Evolutionary conservation across 2,888 invertebrate genomes (phyloP).

Genomic region (Pristionchus entomophagus): DNA sequence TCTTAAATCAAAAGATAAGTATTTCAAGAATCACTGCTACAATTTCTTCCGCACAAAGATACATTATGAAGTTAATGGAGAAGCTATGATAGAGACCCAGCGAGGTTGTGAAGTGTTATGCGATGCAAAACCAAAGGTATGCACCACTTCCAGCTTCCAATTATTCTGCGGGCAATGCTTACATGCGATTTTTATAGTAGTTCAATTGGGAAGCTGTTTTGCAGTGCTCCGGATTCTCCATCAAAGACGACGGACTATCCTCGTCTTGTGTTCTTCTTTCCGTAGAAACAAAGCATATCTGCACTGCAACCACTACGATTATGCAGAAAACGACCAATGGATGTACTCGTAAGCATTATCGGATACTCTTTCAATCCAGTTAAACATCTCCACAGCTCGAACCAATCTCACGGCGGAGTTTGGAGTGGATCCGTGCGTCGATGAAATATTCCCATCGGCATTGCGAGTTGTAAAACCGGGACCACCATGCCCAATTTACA

Average conservation of each 20-base stretch:
- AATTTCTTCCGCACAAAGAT: background rate
- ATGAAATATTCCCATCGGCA: background rate
- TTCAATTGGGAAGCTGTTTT: no score
- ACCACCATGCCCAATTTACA: no score
- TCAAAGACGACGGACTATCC: background rate
- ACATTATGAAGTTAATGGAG: background rate
- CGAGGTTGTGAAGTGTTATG: background rate
- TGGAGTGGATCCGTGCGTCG: background rate
- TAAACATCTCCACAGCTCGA: no score
- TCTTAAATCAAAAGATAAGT: no score
- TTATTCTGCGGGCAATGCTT: no score
- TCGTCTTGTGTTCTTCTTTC: background rate
- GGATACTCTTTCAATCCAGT: no score
- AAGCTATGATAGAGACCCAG: background rate
- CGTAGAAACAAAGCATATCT: background rate
- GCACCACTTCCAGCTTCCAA: no score
- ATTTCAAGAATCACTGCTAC: background rate
- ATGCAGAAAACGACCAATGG: background rate
- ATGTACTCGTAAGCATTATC: background rate
- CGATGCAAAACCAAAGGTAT: no score
- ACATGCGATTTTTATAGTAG: no score
- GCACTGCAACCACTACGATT: background rate
- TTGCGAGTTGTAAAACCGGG: no score
- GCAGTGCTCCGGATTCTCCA: background rate
- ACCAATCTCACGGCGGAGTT: background rate